A percentile compares a stretch with the other conserved stretches of the same genome.
These are phyloP conservation scores for Kobus ellipsiprymnus DNA, from an alignment of 2,113 vertebrate genomes.

Conservation along the genomic window DNA sequence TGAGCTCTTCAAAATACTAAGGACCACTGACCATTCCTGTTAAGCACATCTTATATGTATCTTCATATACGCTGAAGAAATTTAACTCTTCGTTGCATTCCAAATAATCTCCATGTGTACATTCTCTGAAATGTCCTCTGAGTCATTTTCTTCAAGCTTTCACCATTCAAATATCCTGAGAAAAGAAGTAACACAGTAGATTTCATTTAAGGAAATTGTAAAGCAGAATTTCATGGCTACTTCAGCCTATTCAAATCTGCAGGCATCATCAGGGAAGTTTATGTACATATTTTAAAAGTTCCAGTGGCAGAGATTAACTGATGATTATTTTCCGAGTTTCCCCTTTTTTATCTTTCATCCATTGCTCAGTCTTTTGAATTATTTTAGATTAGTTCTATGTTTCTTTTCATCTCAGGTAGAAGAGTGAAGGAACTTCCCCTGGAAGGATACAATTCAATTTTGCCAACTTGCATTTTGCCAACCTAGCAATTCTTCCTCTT, in stretches of 20 bases:
- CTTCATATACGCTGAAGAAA: background rate
- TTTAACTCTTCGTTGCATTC: background rate
- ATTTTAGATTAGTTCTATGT: background rate
- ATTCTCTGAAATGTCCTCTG: background rate
- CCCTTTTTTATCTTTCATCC: constrained; percentile 19
- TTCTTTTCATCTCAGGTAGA: constrained; percentile 38
- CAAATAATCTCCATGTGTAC: background rate
- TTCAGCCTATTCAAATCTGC: background rate
- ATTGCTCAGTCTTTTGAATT: constrained; percentile 13
- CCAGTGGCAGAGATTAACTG: background rate
- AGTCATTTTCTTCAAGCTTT: background rate
- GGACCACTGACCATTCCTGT: background rate
- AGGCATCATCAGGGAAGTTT: background rate
- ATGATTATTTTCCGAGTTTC: constrained; percentile 21
- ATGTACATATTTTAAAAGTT: background rate
- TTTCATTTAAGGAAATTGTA: background rate
- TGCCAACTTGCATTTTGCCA: constrained; percentile 52
- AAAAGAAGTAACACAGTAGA: background rate
- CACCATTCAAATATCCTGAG: background rate
- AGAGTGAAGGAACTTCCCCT: constrained; percentile 36
- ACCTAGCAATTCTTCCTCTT: background rate
- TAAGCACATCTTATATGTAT: background rate
- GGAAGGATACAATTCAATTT: constrained; percentile 38
- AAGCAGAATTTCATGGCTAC: background rate
- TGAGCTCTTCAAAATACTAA: background rate